Percentiles rank a stretch among this genome's conserved stretches.
Evolutionary conservation across 2,888 invertebrate species (phyloP).

Genomic region (Isotomurus palustris): DNA sequence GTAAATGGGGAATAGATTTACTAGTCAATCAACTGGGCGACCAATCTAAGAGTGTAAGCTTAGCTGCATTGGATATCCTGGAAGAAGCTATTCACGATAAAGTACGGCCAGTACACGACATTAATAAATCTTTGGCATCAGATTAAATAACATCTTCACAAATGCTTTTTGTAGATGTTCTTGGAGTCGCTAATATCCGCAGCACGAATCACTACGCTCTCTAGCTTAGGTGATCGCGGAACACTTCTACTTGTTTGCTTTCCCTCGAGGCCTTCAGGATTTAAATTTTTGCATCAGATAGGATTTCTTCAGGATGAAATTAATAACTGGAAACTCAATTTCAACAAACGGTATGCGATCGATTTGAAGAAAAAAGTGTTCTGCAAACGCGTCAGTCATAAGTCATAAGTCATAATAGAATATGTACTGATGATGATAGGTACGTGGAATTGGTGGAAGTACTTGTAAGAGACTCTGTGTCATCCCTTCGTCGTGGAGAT

Average conservation of each 20-base stretch:
- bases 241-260: conserved; percentile 70
- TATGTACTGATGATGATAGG: too few species aligned
- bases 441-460: conserved; percentile 88
- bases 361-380: too few species aligned
- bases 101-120: conserved; percentile 53
- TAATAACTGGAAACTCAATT: conserved; percentile 70
- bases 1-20: conserved; percentile 77
- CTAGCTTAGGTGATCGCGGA: conserved; percentile 70
- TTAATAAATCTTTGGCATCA: not conserved
- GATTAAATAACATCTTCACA: too few species aligned
- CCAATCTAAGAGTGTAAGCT: conserved; percentile 69
- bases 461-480: conserved; percentile 79
- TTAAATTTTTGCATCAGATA: conserved; percentile 59
- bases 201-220: conserved; percentile 62
- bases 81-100: conserved; percentile 91
- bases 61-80: conserved; percentile 73
- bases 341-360: conserved; percentile 61
- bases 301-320: conserved; percentile 68
- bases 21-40: conserved; percentile 82
- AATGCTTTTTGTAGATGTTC: too few species aligned
- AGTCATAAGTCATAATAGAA: too few species aligned
- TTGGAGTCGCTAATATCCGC: conserved; percentile 72
- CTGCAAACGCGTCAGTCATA: too few species aligned
- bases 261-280: conserved; percentile 67
- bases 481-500: conserved; percentile 73